Conservation (phyloP, 2,797 vertebrate genomes). For the Hyperoplus immaculatus region DNA sequence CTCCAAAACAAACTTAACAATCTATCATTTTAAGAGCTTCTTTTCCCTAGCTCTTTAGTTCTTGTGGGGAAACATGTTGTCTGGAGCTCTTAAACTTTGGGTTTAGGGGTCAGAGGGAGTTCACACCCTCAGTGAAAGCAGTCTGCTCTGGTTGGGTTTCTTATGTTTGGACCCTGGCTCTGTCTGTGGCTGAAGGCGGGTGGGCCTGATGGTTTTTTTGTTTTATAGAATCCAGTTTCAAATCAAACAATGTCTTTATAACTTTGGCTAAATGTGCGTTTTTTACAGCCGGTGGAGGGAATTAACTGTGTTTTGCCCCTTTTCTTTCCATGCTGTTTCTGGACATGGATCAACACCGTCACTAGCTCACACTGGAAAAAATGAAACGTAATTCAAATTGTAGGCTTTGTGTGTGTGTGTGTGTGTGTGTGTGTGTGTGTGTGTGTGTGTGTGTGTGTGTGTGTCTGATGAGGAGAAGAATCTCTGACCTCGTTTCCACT, state of each 20-base stretch:
- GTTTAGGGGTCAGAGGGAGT: slow-evolving; percentile 40
- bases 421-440: no score
- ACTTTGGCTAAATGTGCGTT: slow-evolving; percentile 13
- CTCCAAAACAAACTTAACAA: slow-evolving; percentile 15
- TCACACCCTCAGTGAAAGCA: slow-evolving; percentile 14
- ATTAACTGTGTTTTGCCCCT: background rate
- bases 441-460: no score
- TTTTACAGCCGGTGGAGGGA: slow-evolving; percentile 14
- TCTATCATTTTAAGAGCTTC: slow-evolving; percentile 9
- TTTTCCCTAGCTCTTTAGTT: background rate
- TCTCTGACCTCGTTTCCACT: no score
- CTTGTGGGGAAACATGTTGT: background rate
- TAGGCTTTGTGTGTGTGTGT: background rate
- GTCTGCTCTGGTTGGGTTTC: slow-evolving; percentile 8
- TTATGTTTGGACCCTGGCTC: slow-evolving; percentile 17
- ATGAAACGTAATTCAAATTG: slow-evolving; percentile 1
- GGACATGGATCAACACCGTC: slow-evolving; percentile 8
- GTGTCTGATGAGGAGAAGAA: no score
- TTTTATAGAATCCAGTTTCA: slow-evolving; percentile 2
- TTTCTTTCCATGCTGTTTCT: slow-evolving; percentile 43
- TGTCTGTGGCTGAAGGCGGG: slow-evolving; percentile 5
- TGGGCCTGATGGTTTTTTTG: slow-evolving; percentile 6
- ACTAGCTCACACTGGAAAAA: slow-evolving; percentile 23
- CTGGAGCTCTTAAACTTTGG: slow-evolving; percentile 23
- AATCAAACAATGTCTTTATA: slow-evolving; percentile 30